Evolutionary conservation across 2,797 vertebrate species (phyloP), one percentile per base, ranked within the genome.

Genomic region (Hozukius guyotensis): DNA sequence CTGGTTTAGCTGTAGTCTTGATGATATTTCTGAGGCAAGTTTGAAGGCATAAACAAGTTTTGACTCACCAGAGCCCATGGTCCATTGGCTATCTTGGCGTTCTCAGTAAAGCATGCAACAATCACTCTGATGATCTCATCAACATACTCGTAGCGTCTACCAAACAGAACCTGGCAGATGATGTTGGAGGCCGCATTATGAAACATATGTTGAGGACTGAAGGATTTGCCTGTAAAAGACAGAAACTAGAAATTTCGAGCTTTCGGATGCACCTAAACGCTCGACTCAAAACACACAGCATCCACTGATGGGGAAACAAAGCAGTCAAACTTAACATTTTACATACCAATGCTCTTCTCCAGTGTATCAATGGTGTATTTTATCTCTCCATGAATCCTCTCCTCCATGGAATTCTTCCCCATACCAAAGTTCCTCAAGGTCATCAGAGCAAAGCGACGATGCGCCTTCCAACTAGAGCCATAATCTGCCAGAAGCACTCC

Each of bases 391-490:
- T 88, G 82, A 76, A 96, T 96, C 86, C 93, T 89, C 1, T 93
- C 85, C 75, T 95, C 95, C 95, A 96, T 96, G 0, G 94, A 94
- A 22, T 86, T 87, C 72, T 95, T 96, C 59, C 95, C 96, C 75
- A 96, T 77, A 29, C 96, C 96, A 80, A 96, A 96, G 88, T 96
- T 94, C 66, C 90, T 95, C 78, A 96, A 60, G 3, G 93, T 96
- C 88, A 79, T 94, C 25, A 96, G 86, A 29, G 94, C 88, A 82
- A 96, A 96, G 75, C 94, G 94, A 1, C 94, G 92, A 49, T 95
- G 95, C 6, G 94, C 93, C 71, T 56, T 95, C 95, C 95, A 96
- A 5, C 2, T 10, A 2, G 72, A 2, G 2, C 94, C 94, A 13
- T 94, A 94, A 77, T 95, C 92, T 24, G 84, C 83, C 71, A 95